Evolutionary conservation across 2,113 vertebrate species (phyloP).

Genomic region (Malurus alboscapulatus): DNA sequence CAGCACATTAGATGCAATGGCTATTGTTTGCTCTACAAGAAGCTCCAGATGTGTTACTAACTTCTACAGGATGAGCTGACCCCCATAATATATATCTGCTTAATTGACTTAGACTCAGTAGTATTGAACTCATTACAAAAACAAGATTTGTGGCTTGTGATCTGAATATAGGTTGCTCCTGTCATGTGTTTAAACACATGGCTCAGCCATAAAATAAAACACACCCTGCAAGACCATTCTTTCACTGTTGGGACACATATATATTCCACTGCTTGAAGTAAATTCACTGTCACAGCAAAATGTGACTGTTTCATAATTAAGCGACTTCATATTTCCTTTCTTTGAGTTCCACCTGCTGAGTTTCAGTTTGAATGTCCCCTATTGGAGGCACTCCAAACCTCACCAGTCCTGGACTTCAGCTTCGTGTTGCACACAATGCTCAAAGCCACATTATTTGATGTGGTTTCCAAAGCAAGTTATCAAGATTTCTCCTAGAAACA

Average conservation of each 20-base stretch:
- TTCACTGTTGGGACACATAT: not conserved
- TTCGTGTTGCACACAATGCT: rapidly evolving
- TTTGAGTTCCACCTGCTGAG: not conserved
- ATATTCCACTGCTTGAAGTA: not conserved
- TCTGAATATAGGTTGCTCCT: not conserved
- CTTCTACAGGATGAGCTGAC: not conserved
- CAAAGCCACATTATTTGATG: not conserved
- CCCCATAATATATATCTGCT: not conserved
- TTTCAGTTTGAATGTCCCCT: slow-evolving; percentile 5
- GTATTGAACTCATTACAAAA: not conserved
- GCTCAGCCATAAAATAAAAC: not conserved
- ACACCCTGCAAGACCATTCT: not conserved
- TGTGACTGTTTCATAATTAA: not conserved
- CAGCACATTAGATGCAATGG: not conserved
- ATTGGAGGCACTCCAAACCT: not conserved
- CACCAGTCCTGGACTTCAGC: not conserved
- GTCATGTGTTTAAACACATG: not conserved
- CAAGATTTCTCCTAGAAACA: not conserved
- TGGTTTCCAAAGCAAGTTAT: not conserved
- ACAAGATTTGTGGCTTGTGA: not conserved
- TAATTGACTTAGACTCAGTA: not conserved
- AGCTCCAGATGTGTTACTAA: not conserved
- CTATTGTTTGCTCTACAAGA: not conserved
- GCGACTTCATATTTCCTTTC: not conserved
- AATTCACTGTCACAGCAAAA: slow-evolving; percentile 1